Base-by-base conservation (phyloP, 2,113 vertebrate genomes). In the Podarcis raffonei region DNA sequence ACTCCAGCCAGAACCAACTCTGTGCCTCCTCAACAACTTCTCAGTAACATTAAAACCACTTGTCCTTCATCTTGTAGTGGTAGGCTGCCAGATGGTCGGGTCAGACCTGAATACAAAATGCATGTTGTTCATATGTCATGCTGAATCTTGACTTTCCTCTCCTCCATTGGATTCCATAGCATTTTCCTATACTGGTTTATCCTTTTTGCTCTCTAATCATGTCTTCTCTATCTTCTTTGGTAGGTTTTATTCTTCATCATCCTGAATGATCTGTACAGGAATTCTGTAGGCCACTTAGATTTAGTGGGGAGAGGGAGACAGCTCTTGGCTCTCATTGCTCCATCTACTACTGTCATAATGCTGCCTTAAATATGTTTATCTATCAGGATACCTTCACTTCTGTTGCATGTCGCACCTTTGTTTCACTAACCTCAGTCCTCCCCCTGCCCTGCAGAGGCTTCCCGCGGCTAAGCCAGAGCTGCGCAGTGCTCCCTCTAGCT, bases 181-280 rank as follows among this genome's bases (percentile, higher is more conserved):
- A 4, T 11, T 65, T 89, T 91, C 22, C 25, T 88, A 12, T 12
- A 53, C 48, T 11, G 48, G 85, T 71, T 83, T 18, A 1, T 42
- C 6, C 48, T 18, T 27, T 30, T 48, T 6, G 18, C 81, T 39
- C 23, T 81, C 57, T 32, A 4, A 12, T 16, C 18, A 59, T 18
- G 2, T 57, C 66, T 2, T 8, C 18, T 77, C 77, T 84, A 57
- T 25, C 65, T 18, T 16, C 25, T 66, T 53, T 0, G 0, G 22
- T 0, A 0, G 0, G 0, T 57, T 85, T 4, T 87, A 22, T 11
- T 92, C 74, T 11, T 92, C 74, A n/a, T 84, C 2, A 42, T 78
- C 37, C 53, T 74, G 39, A 74, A 20, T 3, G 59, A 68, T 72
- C 85, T 7, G 66, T 7, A 25, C 0, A 42, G 75, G 69, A 69